These are phyloP conservation scores for Archocentrus centrarchus DNA, from an alignment of 2,113 vertebrate genomes.

Conservation along the genomic window DNA sequence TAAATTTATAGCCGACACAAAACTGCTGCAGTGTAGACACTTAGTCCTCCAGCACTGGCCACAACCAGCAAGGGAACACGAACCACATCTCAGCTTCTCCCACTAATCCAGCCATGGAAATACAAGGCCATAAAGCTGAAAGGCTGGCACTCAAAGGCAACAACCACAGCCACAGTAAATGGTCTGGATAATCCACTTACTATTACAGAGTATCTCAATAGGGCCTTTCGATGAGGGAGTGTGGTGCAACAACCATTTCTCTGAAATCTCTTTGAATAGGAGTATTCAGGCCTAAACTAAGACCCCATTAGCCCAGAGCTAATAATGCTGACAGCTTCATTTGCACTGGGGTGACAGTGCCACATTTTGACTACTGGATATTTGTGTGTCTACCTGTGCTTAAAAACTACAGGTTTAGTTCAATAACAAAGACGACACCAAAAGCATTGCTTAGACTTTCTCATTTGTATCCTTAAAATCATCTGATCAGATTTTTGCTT, in stretches of 20 bases:
- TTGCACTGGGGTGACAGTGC: neutral
- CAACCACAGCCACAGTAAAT: constrained; percentile 77
- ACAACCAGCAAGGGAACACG: constrained; percentile 29
- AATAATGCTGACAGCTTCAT: constrained; percentile 1
- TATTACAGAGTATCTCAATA: constrained; percentile 52
- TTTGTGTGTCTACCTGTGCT: neutral
- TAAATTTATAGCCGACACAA: constrained; percentile 70
- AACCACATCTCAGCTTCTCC: constrained; percentile 59
- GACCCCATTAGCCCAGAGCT: constrained; percentile 15
- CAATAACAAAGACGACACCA: neutral
- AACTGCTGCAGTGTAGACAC: constrained; percentile 52
- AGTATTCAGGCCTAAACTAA: neutral
- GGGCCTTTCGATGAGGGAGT: constrained; percentile 13
- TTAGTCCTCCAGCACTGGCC: constrained; percentile 34
- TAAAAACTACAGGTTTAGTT: neutral
- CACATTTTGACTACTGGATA: neutral
- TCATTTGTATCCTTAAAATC: neutral
- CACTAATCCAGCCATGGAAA: constrained; percentile 74
- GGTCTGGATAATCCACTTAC: constrained; percentile 73
- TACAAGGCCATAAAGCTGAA: constrained; percentile 76
- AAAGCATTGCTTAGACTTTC: neutral
- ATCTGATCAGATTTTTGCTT: neutral
- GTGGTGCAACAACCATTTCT: constrained; percentile 14
- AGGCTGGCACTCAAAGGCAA: constrained; percentile 66
- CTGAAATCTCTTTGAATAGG: constrained; percentile 23